Percentiles rank a stretch among this genome's conserved stretches.
Conservation (phyloP, 2,113 vertebrate species). For the Amphiprion ocellaris region DNA sequence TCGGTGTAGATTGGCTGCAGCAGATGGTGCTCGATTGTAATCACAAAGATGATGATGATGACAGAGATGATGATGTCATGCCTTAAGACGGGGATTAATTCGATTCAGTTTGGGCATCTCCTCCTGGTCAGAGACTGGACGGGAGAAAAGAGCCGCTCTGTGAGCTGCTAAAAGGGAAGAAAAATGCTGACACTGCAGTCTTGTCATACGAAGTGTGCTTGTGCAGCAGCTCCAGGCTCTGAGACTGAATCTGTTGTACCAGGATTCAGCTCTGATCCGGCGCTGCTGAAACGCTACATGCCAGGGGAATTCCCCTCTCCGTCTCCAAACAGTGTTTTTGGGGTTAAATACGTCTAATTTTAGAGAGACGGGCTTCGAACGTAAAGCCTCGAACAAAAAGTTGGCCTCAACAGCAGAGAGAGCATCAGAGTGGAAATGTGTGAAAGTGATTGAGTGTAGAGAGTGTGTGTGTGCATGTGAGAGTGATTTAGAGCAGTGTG, state of each 20-base stretch:
- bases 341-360: constrained; percentile 43
- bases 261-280: constrained; percentile 40
- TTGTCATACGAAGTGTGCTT: constrained; percentile 38
- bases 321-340: constrained; percentile 14
- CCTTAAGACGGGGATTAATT: constrained; percentile 62
- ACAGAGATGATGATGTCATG: constrained; percentile 60
- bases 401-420: not conserved
- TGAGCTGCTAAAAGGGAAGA: constrained; percentile 14
- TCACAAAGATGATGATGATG: constrained; percentile 16
- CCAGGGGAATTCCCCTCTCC: constrained; percentile 46
- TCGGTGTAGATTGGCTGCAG: constrained; percentile 49
- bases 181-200: constrained; percentile 47
- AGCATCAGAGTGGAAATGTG: constrained; percentile 33
- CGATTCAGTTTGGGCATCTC: constrained; percentile 24
- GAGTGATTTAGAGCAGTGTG: constrained; percentile 50
- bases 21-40: constrained; percentile 75
- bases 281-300: constrained; percentile 6
- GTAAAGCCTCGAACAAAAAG: constrained; percentile 1
- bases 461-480: constrained; percentile 6
- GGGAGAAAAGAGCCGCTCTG: not conserved
- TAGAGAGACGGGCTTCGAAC: constrained; percentile 11
- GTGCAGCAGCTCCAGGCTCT: constrained; percentile 39
- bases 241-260: constrained; percentile 28
- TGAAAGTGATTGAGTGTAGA: constrained; percentile 40
- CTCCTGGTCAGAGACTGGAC: constrained; percentile 3